Evolutionary conservation across 2,888 invertebrate genomes (phyloP).

Genomic region (Drosophila meridionalis): DNA sequence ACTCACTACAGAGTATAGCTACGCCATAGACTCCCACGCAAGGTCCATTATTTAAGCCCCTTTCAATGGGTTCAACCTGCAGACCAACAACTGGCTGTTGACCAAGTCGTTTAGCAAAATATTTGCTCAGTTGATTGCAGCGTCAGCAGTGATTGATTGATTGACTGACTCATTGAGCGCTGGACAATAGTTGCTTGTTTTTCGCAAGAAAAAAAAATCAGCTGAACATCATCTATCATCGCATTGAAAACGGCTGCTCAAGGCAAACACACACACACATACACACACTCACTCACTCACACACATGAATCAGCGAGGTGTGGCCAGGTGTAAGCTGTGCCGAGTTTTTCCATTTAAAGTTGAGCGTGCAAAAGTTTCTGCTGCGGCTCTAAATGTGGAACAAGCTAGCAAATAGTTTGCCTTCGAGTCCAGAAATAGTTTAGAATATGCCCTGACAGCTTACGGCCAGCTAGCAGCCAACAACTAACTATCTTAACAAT

Average conservation of each 20-base stretch:
- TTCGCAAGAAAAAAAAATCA: constrained; percentile 7
- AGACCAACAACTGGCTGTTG: constrained; percentile 13
- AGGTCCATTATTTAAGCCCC: not conserved
- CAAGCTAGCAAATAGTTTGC: constrained; percentile 51
- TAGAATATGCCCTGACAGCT: constrained; percentile 43
- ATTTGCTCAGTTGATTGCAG: constrained; percentile 65
- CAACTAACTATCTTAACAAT: constrained; percentile 59
- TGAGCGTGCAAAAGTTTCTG: constrained; percentile 40
- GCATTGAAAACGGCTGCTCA: constrained; percentile 23
- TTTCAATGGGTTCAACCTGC: not conserved
- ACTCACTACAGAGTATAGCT: not conserved
- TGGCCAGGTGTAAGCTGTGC: not conserved
- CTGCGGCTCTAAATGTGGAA: constrained; percentile 11
- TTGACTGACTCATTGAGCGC: constrained; percentile 48
- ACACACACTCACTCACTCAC: not conserved
- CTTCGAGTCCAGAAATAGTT: constrained; percentile 16
- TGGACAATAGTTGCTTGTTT: constrained; percentile 24
- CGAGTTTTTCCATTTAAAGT: constrained; percentile 57
- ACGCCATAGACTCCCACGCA: not conserved
- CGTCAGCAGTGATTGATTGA: constrained; percentile 57
- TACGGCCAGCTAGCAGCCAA: constrained; percentile 36
- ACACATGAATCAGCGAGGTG: constrained; percentile 28
- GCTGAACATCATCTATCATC: constrained; percentile 44
- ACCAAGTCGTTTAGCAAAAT: constrained; percentile 38
- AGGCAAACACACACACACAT: constrained; percentile 19